Base-by-base conservation (phyloP, 2,797 vertebrate genomes). In the Numenius phaeopus region DNA sequence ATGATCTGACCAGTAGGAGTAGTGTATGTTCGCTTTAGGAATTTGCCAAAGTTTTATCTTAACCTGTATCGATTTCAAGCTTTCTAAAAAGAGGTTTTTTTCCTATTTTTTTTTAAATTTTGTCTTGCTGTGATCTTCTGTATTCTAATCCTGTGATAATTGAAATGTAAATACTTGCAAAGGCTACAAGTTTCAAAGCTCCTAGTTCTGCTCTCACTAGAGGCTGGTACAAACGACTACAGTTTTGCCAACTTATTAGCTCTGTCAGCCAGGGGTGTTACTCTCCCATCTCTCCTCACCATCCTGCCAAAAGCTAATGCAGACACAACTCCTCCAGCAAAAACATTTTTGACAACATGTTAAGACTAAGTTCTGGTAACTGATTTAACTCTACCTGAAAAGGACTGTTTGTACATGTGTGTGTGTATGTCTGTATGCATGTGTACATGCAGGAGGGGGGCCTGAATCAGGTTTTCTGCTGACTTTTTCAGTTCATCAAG, bases 341-440 rank as follows among this genome's bases (percentile, higher is more conserved):
- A 91, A 96, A 39, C 29, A 42, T 46, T 87, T 91, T 42, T 88
- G 69, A 85, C 75, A 70, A 66, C 89, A 77, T 79, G 89, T 96
- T 95, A 89, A 83, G 72, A 83, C 91, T 88, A 65, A 83, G 77
- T 86, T 95, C 94, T 86, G 67, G 76, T 54, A 92, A 83, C 39
- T 37, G 26, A 61, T 88, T 94, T 83, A 81, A 75, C 23, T 86
- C 18, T 64, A 71, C 87, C 79, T 91, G 95, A 78, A 87, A 87
- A 59, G 37, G 50, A 78, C 57, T 75, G 62, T 83, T 94, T 80
- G 76, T 65, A 61, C 65, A 44, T 80, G 5, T 77, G 32, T 59
- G 22, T 44, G 13, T 23, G 39, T 30, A 3, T 27, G 34, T 22
- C 8, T 67, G 2, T n/a, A 49, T 62, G 69, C 19, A 52, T 12